Conservation (phyloP, 1,140 invertebrate species). For the Triops cancriformis region DNA sequence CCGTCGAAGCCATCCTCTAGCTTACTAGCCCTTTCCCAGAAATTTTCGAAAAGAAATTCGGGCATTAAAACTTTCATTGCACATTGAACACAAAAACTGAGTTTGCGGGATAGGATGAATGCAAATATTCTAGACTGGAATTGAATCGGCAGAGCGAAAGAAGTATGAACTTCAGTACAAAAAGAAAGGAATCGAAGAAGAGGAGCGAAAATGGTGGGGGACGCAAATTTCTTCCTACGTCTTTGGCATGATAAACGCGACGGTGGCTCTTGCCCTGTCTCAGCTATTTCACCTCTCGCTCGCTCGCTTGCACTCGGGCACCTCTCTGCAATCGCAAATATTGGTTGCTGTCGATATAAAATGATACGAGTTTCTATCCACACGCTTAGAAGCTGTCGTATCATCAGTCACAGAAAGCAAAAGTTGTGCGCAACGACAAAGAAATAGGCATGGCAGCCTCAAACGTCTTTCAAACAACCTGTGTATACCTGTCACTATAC, state of each 20-base stretch:
- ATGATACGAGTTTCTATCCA: neutral
- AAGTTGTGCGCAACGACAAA: conserved; percentile 13
- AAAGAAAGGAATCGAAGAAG: neutral
- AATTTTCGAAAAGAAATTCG: neutral
- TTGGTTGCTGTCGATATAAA: conserved; percentile 11
- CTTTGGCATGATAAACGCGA: neutral
- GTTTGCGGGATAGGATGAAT: neutral
- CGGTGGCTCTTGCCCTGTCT: neutral
- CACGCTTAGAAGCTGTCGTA: neutral
- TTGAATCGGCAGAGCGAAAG: neutral
- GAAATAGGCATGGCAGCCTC: neutral
- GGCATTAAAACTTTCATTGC: neutral
- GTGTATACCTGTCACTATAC: neutral
- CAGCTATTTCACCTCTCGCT: neutral
- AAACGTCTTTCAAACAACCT: neutral
- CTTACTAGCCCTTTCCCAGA: neutral
- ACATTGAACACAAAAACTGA: conserved; percentile 11
- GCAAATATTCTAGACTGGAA: neutral
- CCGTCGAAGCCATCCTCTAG: neutral
- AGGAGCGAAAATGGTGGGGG: neutral
- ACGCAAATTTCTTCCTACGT: neutral
- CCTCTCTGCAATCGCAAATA: neutral
- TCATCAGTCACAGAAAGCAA: neutral
- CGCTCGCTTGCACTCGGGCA: neutral
- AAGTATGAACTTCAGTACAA: neutral